Percentiles rank a stretch among this genome's conserved stretches.
These are phyloP conservation scores for Macaria notata DNA, from an alignment of 2,888 invertebrate species.

Conservation along the genomic window DNA sequence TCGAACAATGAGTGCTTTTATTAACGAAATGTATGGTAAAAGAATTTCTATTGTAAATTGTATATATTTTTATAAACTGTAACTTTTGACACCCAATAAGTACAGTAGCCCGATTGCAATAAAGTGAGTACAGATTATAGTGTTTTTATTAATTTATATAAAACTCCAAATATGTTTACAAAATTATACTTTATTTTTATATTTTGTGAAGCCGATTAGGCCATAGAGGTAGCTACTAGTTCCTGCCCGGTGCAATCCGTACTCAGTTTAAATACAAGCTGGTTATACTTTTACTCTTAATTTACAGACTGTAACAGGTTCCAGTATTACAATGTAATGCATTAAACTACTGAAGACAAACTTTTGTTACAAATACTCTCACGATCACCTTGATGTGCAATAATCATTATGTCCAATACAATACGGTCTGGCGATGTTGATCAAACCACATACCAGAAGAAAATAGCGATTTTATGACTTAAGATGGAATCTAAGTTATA, in stretches of 20 bases:
- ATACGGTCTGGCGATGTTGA: constrained; percentile 17
- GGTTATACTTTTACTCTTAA: constrained; percentile 22
- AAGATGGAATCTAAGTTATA: constrained; percentile 29
- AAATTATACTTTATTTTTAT: constrained; percentile 37
- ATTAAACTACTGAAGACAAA: constrained; percentile 18
- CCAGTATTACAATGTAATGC: constrained; percentile 12
- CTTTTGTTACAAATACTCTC: constrained; percentile 20
- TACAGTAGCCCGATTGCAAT: constrained; percentile 36
- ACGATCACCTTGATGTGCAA: constrained; percentile 23
- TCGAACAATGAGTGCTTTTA: constrained; percentile 81
- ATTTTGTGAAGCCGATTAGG: constrained; percentile 44
- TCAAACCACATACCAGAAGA: constrained; percentile 24
- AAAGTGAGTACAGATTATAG: constrained; percentile 58
- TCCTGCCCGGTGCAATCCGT: constrained; percentile 38
- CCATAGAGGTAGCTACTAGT: constrained; percentile 50
- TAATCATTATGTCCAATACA: constrained; percentile 7
- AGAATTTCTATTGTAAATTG: constrained; percentile 69
- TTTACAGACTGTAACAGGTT: constrained; percentile 17
- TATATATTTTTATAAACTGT: constrained; percentile 35
- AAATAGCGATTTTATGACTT: constrained; percentile 32
- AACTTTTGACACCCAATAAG: constrained; percentile 32
- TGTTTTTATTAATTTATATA: constrained; percentile 31
- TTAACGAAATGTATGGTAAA: constrained; percentile 78
- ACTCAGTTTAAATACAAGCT: constrained; percentile 45
- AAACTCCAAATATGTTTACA: constrained; percentile 46